Percentiles rank a stretch among this genome's conserved stretches.
Conservation (phyloP, 2,888 invertebrate genomes). For the Tolmerus cingulatus region DNA sequence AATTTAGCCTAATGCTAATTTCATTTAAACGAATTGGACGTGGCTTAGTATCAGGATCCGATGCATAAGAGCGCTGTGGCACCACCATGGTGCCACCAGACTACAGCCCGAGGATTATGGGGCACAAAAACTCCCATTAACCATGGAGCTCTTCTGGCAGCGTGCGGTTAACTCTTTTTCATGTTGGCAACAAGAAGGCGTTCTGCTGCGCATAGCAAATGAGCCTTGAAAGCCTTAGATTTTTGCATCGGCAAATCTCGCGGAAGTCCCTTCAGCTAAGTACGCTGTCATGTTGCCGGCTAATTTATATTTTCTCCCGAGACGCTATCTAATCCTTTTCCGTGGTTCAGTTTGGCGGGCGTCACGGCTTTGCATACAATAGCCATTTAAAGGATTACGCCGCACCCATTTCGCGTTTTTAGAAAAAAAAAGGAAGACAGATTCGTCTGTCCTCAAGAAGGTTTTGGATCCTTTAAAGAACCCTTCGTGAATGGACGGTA, state of each 20-base stretch:
- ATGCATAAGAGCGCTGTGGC: not conserved
- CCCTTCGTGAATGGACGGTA: not conserved
- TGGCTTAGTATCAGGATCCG: slow-evolving; percentile 44
- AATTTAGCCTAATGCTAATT: slow-evolving; percentile 49
- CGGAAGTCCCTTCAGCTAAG: slow-evolving; percentile 14
- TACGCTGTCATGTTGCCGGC: not conserved
- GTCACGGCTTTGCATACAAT: slow-evolving; percentile 44
- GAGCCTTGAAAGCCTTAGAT: slow-evolving; percentile 40
- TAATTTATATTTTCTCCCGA: slow-evolving; percentile 15
- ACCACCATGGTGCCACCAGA: not conserved
- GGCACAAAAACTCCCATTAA: slow-evolving; percentile 28
- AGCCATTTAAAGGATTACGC: slow-evolving; percentile 37
- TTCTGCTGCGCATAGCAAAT: slow-evolving; percentile 51
- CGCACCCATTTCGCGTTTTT: not conserved
- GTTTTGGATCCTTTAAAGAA: not conserved
- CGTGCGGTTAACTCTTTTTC: slow-evolving; percentile 42
- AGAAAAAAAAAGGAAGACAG: not conserved
- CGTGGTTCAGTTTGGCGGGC: not conserved
- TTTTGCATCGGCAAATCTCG: slow-evolving; percentile 8
- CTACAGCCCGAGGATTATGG: not conserved
- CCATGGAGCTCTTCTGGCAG: slow-evolving; percentile 3
- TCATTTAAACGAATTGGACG: slow-evolving; percentile 51
- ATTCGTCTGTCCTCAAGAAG: not conserved
- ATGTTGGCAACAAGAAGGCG: slow-evolving; percentile 45
- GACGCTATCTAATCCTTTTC: not conserved